Evolutionary conservation across 37 sponge, comb jelly and placozoan genomes (phyloP), one percentile per base, ranked within the genome.

Genomic region (Aplysina aerophoba): DNA sequence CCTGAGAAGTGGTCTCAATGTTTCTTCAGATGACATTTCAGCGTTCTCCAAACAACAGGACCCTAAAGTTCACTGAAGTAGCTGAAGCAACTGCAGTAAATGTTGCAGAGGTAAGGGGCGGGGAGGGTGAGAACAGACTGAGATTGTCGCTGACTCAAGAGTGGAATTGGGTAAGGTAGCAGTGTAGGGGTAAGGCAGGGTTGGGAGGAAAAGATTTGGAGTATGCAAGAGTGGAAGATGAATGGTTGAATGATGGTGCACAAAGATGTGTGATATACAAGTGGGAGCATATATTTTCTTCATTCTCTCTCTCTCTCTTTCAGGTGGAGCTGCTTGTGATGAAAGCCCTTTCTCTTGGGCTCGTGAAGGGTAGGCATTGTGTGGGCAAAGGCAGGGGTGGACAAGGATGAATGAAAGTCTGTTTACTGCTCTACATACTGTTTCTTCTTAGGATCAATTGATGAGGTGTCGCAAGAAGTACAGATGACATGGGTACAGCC

Each of bases 401-500:
- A 5, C 25, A 62, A 17, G 17, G 59, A 57, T 57, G 59, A 20
- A 17, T n/a, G n/a, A n/a, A n/a, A n/a, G n/a, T n/a, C n/a, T n/a
- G n/a, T n/a, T n/a, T n/a, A n/a, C n/a, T n/a, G n/a, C 50, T 44
- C 50, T 44, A 8, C 50, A 44, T n/a, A n/a, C 13, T 35, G 14
- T 75, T 15, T 22, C 21, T 15, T 35, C 16, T 57, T 31, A 88
- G 93, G 91, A 4, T 83, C 54, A n/a, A 94, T 94, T 60, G 92
- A 94, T 89, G 86, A 95, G 56, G 88, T 95, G 31, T 55, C 24
- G 37, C 82, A 92, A 79, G 90, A 90, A 67, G 93, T 94, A 0
- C 80, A 87, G 60, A 85, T 97, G 89, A 92, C 93, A 0, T 97
- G 97, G 97, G 97, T 97, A 31, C 97, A 94, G 66, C 97, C 97